Base-by-base conservation (phyloP, 2,888 invertebrate genomes). In the Mycogona germanica region DNA sequence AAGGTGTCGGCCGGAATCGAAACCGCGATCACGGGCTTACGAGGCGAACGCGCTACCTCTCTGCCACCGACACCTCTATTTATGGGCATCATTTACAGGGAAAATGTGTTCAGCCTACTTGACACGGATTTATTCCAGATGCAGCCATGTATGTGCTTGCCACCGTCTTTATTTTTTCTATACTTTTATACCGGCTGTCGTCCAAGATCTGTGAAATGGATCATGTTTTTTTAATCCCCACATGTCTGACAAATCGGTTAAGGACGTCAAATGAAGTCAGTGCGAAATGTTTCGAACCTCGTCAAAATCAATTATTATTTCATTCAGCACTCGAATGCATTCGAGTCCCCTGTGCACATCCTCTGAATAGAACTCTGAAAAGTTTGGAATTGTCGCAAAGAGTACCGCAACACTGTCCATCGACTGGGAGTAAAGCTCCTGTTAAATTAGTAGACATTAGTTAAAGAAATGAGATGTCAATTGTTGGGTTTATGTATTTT, bases 361-460 rank as follows among this genome's bases (percentile, higher is more conserved):
- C 71, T 97, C 97, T 1, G 92, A 91, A 74, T 97, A 98, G 73
- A 97, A 97, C 71, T 96, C 93, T 59, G 91, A 86, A 71, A 96
- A 97, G 74, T 96, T 96, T 2, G 96, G 89, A 62, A 97, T 95
- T 52, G 93, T 92, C 7, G 95, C 96, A 73, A 98, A 98, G 81
- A 96, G 84, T 1, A 97, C 92, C 40, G 93, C 93, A 6, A 87
- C 88, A 68, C 84, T 82, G 60, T 84, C 82, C 53, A 87, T 81
- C 61, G 84, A 81, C 65, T 86, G 85, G 0, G 86, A 84, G 67
- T 85, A 87, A 57, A 87, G 71, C 68, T 86, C 84, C 85, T 86
- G 64, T 17, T 68, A 67, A 55, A 59, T 53, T 55, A 17, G 4
- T 21, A 26, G 12, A 29, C 47, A 3, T 51, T 17, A 47, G 29